Conservation (phyloP, 2,797 vertebrate genomes). For the Urophycis tenuis region DNA sequence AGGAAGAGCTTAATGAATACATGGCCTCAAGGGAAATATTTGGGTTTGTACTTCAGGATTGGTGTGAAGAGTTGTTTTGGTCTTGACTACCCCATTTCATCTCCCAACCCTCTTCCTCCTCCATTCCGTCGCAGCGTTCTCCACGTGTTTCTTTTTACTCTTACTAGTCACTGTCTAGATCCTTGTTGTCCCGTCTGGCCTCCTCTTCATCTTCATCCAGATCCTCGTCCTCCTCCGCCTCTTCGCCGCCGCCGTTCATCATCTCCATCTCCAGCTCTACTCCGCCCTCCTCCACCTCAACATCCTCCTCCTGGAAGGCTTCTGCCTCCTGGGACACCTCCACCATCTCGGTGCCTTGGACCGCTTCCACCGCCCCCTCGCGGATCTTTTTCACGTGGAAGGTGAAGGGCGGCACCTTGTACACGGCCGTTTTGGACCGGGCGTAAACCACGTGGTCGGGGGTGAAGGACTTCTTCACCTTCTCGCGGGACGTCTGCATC, state of each 20-base stretch:
- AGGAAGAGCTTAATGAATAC: neutral
- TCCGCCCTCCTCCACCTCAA: slow-evolving; percentile 66
- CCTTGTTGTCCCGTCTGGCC: slow-evolving; percentile 52
- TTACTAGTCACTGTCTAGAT: slow-evolving; percentile 88
- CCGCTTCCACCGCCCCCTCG: slow-evolving; percentile 85
- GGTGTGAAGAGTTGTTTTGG: slow-evolving; percentile 6
- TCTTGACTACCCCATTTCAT: neutral
- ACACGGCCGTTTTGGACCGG: slow-evolving; percentile 86
- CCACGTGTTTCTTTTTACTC: no score
- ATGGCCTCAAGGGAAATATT: slow-evolving; percentile 12
- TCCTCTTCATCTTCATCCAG: slow-evolving; percentile 73
- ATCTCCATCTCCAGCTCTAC: slow-evolving; percentile 72
- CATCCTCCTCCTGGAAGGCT: slow-evolving; percentile 59
- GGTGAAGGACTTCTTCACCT: slow-evolving; percentile 92
- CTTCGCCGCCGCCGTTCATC: slow-evolving; percentile 66
- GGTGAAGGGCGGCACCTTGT: slow-evolving; percentile 97
- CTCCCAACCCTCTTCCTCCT: slow-evolving; percentile 6
- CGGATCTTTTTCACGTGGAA: slow-evolving; percentile 97
- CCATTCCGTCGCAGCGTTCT: neutral
- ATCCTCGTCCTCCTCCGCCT: slow-evolving; percentile 57
- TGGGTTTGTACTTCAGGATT: slow-evolving; percentile 25
- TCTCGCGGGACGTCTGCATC: slow-evolving; percentile 87
- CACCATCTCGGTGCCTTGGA: slow-evolving; percentile 94
- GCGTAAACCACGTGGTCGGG: slow-evolving; percentile 92
- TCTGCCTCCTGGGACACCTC: slow-evolving; percentile 81